Base-by-base conservation (phyloP, 1,140 invertebrate species). In the Bombus haemorrhoidalis region DNA sequence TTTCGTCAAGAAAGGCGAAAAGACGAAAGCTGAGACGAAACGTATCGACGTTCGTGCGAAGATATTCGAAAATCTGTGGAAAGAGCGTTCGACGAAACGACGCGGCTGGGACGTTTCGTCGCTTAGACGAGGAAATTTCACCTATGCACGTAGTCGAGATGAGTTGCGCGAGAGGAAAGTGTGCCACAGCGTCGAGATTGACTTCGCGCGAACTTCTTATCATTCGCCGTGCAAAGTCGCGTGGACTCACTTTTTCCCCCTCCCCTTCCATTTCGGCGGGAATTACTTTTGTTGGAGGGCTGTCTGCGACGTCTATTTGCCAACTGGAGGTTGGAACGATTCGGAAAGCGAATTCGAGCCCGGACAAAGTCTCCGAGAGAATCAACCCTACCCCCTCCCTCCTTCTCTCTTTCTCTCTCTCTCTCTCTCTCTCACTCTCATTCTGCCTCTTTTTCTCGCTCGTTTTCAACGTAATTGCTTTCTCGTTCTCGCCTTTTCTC, bases 151-250 rank as follows among this genome's bases (percentile, higher is more conserved):
- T 37, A 68, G 34, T 10, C 18, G 22, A 18, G 41, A 22, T 28
- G 68, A 32, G n/a, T 57, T 32, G 47, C 13, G 12, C 15, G 4
- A 32, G 83, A 78, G 59, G 32, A 78, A 84, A 84, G 47, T 71
- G 53, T 84, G 75, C 76, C 83, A 39, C 71, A 18, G 25, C 79
- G 57, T 34, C 57, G 53, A 28, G 87, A 89, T 89, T 89, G 87
- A 88, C 87, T 88, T 88, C 69, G 74, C 74, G 79, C n/a, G 78
- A 89, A 89, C 78, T 76, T 88, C 83, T 73, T 69, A 82, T 82
- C 68, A 85, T 77, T 89, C 83, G 34, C 22, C 62, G 74, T n/a
- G 66, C 76, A 80, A 85, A 85, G 53, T 47, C 76, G 83, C 53
- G 66, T 53, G 66, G 76, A 34, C 66, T 57, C 41, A 15, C 18